Evolutionary conservation across 2,888 invertebrate species (phyloP), one percentile per base, ranked within the genome.

Genomic region (Caenorhabditis sp.): DNA sequence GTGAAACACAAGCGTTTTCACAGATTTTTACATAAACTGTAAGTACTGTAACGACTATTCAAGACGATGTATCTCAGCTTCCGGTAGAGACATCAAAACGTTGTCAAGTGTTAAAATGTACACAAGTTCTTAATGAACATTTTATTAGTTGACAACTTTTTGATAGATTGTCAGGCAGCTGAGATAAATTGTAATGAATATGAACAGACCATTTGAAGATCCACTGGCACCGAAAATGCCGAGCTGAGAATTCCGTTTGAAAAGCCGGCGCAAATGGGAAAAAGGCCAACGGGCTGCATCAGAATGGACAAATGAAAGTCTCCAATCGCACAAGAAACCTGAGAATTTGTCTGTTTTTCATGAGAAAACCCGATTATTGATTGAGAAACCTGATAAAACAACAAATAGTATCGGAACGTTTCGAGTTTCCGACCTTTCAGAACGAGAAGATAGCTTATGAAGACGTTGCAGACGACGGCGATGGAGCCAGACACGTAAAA

Each of bases 121-220:
- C n/a, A n/a, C n/a, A n/a, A n/a, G n/a, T n/a, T n/a, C n/a, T n/a
- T n/a, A n/a, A n/a, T n/a, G n/a, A n/a, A n/a, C n/a, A n/a, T n/a
- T n/a, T n/a, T n/a, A n/a, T n/a, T n/a, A n/a, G n/a, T n/a, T n/a
- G n/a, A n/a, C n/a, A n/a, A n/a, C n/a, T n/a, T n/a, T n/a, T n/a
- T n/a, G n/a, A n/a, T n/a, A n/a, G n/a, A n/a, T n/a, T n/a, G n/a
- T n/a, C n/a, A n/a, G n/a, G n/a, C n/a, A n/a, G n/a, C n/a, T n/a
- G n/a, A n/a, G n/a, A n/a, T n/a, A n/a, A n/a, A n/a, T n/a, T n/a
- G n/a, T n/a, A n/a, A n/a, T n/a, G n/a, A n/a, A n/a, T n/a, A n/a
- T n/a, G n/a, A n/a, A n/a, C 8, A 2, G 39, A 62, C 62, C 53
- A 63, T 63, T 26, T 63, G 63, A 35, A 63, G 27, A 41, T 63